Evolutionary conservation across 2,797 vertebrate genomes (phyloP).

Genomic region (Avahi laniger): DNA sequence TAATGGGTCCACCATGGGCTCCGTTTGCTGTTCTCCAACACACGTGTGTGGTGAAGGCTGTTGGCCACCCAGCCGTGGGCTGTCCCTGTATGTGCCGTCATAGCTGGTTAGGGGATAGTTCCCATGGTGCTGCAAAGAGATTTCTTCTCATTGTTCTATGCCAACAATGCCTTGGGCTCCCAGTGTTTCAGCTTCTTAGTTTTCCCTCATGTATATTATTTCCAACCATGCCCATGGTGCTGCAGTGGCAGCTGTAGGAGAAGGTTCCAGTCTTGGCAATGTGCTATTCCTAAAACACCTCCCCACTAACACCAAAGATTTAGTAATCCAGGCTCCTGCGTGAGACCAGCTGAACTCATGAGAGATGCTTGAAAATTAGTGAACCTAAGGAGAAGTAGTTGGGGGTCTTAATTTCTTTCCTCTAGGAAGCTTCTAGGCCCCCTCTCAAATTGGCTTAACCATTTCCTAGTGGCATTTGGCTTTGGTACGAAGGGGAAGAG

Average conservation of each 20-base stretch:
- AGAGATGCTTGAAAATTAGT: background rate
- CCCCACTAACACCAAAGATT: background rate
- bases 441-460: background rate
- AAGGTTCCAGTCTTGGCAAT: background rate
- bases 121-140: background rate
- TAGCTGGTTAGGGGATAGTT: background rate
- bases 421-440: background rate
- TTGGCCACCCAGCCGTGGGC: background rate
- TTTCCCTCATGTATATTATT: background rate
- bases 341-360: background rate
- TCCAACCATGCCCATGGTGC: background rate
- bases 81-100: background rate
- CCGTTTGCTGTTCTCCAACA: background rate
- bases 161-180: background rate
- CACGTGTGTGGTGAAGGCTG: background rate
- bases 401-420: background rate
- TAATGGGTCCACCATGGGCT: fast-evolving
- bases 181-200: background rate
- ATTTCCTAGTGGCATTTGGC: background rate
- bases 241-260: fast-evolving
- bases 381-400: background rate
- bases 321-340: fast-evolving
- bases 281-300: no score
- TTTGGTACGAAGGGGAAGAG: background rate
- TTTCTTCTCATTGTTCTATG: background rate